phyloP scores from a whole-genome alignment of 2,888 invertebrate genomes.

The Anorthoa munda region DNA sequence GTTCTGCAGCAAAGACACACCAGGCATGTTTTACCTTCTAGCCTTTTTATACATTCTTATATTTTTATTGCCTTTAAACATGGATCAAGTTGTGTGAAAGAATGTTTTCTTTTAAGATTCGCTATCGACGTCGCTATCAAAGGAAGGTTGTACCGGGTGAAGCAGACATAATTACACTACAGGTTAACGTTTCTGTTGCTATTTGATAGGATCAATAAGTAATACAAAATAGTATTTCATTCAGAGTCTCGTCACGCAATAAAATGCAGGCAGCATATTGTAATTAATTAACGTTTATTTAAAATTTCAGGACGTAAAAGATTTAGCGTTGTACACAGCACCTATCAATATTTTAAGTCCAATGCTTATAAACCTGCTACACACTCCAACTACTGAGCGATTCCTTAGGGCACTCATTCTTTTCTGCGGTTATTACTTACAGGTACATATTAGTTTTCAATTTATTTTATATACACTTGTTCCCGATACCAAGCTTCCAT shows the following conservation, averaged over 20 bases:
- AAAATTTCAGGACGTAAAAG: constrained; percentile 83
- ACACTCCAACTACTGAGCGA: constrained; percentile 91
- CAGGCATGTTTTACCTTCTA: neutral
- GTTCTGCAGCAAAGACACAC: neutral
- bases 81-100: neutral
- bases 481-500: neutral
- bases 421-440: constrained; percentile 92
- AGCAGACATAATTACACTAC: constrained; percentile 90
- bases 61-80: neutral
- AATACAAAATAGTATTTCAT: neutral
- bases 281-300: neutral
- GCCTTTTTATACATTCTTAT: neutral
- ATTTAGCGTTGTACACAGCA: constrained; percentile 90
- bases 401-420: constrained; percentile 92
- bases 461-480: neutral
- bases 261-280: neutral
- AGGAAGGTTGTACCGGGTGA: constrained; percentile 90
- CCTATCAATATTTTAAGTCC: constrained; percentile 89
- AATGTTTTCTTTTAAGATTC: constrained; percentile 82
- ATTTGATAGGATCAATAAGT: neutral
- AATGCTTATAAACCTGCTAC: constrained; percentile 91
- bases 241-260: neutral
- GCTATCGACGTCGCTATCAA: constrained; percentile 91
- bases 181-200: constrained; percentile 72
- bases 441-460: constrained; percentile 77